Evolutionary conservation across 2,113 vertebrate genomes (phyloP), one percentile per base, ranked within the genome.

Genomic region (Carassius carassius): DNA sequence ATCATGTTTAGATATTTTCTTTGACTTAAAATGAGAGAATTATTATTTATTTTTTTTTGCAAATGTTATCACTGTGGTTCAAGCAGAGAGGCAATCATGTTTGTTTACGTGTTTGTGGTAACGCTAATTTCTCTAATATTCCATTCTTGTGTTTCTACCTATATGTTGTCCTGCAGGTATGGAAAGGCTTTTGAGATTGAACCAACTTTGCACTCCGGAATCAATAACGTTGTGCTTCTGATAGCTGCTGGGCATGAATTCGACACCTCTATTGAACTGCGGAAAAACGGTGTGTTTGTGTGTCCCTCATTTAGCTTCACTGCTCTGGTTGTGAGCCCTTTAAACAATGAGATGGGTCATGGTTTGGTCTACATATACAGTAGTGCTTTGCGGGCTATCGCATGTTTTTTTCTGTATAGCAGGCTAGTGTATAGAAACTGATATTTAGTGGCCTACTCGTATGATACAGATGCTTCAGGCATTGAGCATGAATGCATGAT

Each of bases 191-290:
- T 98, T 75, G 92, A 95, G 13, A 87, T 88, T 0, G 97, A 98
- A 91, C 96, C 96, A 0, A 95, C 95, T 41, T 94, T 98, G 9
- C 97, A 97, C 62, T 95, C 97, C 0, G 96, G 95, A 83, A 96
- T 98, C 90, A 97, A 97, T 16, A 93, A 92, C 0, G 93, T 97
- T 0, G 96, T 98, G 49, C 94, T 98, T 8, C 95, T 98, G 63
- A 93, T 97, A 32, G 96, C 96, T 0, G 93, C 95, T 0, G 97
- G 97, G 0, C 96, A 97, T 73, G 89, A 92, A 17, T 96, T 97
- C 32, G 95, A 97, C 37, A 94, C 94, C 4, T 97, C 97, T 0
- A 86, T 92, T 37, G 95, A 96, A 81, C 94, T 98, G 88, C 95
- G 89, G 58, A 96, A 97, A 85, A 95, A 96, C 63, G 97, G 97